A percentile compares a stretch with the other conserved stretches of the same genome.
Evolutionary conservation across 2,797 vertebrate genomes (phyloP).

Genomic region (Helostoma temminkii): DNA sequence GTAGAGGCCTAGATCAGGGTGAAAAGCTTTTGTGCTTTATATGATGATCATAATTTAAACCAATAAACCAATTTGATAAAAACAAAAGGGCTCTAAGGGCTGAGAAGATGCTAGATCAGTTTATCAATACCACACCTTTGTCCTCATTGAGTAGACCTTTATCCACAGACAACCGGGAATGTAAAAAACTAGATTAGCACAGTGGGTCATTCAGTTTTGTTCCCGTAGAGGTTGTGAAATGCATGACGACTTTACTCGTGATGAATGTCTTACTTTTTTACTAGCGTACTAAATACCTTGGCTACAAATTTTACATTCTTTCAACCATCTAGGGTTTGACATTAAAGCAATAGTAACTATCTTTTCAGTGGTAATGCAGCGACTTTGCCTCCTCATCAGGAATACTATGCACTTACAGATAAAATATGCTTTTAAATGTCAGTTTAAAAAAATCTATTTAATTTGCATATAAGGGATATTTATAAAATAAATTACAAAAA

Average conservation of each 20-base stretch:
- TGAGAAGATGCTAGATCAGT: background rate
- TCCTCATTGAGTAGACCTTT: conserved; percentile 21
- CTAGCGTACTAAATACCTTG: background rate
- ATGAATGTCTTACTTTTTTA: background rate
- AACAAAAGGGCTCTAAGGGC: no score
- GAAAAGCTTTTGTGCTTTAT: no score
- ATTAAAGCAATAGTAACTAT: background rate
- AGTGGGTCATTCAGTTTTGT: background rate
- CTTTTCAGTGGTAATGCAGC: no score
- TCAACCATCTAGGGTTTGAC: background rate
- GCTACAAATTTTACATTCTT: background rate
- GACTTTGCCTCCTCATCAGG: background rate
- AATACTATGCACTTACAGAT: background rate
- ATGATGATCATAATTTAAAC: no score
- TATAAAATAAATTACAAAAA: no score
- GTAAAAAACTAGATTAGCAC: conserved; percentile 32
- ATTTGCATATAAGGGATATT: background rate
- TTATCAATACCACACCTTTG: background rate
- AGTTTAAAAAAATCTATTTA: no score
- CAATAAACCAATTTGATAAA: background rate
- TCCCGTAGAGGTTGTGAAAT: conserved; percentile 2
- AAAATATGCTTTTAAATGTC: background rate
- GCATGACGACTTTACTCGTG: conserved; percentile 6
- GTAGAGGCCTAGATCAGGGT: no score
- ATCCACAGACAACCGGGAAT: conserved; percentile 31